These are phyloP conservation scores for Neomonachus schauinslandi DNA, from an alignment of 2,113 vertebrate species.

Conservation along the genomic window DNA sequence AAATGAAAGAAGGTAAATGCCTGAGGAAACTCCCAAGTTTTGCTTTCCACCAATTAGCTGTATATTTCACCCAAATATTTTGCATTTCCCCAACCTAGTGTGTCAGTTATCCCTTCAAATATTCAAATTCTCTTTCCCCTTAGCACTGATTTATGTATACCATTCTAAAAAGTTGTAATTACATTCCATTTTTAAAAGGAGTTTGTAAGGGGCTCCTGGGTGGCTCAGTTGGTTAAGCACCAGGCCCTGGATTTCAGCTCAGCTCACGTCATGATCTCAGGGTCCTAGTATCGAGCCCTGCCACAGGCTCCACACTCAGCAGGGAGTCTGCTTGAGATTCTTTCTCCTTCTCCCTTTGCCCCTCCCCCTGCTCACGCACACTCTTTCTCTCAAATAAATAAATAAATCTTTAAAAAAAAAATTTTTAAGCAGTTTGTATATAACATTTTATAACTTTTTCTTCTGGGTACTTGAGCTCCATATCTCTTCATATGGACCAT, in stretches of 20 bases:
- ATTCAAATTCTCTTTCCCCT: neutral
- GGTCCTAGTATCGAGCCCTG: neutral
- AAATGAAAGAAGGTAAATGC: constrained; percentile 1
- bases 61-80: neutral
- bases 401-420: neutral
- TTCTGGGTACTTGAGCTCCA: neutral
- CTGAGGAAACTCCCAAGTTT: neutral
- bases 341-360: neutral
- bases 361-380: neutral
- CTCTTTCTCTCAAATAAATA: no score
- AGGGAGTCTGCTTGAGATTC: neutral
- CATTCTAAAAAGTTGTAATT: constrained; percentile 30
- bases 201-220: neutral
- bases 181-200: neutral
- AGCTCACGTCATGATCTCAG: neutral
- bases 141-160: neutral
- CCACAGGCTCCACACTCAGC: neutral
- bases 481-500: neutral
- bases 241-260: neutral
- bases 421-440: neutral
- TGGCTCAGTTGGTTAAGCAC: no score
- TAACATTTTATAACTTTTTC: neutral
- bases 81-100: neutral
- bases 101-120: constrained; percentile 29
- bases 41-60: neutral